Evolutionary conservation across 2,797 vertebrate species (phyloP), one percentile per base, ranked within the genome.

Genomic region (Gastrophryne carolinensis): DNA sequence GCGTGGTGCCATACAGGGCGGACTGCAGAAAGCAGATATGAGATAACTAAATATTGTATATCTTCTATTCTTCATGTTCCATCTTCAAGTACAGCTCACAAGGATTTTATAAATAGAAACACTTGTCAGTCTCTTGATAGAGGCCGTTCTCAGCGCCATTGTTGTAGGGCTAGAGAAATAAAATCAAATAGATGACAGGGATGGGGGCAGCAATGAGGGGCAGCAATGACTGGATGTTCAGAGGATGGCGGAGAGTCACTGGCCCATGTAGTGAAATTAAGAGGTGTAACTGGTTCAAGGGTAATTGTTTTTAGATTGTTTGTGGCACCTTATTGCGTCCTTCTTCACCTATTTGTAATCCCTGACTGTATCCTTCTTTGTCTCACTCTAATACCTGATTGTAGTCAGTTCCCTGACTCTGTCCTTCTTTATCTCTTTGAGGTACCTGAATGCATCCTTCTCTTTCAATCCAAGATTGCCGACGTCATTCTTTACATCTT

Each of bases 91-190:
- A 64, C 19, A n/a, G 23, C 7, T 63, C 23, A 47, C 13, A 10
- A 9, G 9, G 1, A 26, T 61, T 37, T 61, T 37, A 61, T 37
- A 27, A 8, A 52, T 73, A 37, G 32, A 32, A 8, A n/a, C 61
- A 58, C 37, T 52, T 30, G 56, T 68, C 63, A 78, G 3, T 66
- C 23, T 67, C 17, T 58, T 47, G 26, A 56, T 71, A 1, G 8
- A 27, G 17, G 32, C 3, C 68, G 81, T 72, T 81, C 82, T 83
- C 85, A 83, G 79, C 79, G 66, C 69, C 69, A 80, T 82, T 83
- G 81, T 82, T 82, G 69, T 34, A 81, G 66, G 2, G 63, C 62
- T 79, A 85, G 82, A 79, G 13, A 82, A 80, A 84, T 70, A 72
- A 82, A 52, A 76, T 78, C 75, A 86, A 86, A 44, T 69, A 13